These are phyloP conservation scores for Chrysochloris asiatica DNA, from an alignment of 2,113 vertebrate species.

Conservation along the genomic window DNA sequence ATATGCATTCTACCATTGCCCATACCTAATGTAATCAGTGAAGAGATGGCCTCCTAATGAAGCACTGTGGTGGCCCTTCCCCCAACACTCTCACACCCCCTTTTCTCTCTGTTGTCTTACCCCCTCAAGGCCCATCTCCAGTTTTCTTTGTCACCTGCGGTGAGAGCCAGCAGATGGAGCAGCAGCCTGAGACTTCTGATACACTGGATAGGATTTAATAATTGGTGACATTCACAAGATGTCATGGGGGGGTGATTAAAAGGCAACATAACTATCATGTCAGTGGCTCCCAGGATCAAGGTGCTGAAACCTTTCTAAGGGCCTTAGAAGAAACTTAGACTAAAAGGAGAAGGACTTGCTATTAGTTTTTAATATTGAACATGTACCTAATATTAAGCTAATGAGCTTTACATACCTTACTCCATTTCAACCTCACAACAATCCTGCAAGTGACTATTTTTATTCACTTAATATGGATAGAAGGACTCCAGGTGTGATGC, in stretches of 20 bases:
- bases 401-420: neutral
- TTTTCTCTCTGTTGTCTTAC: neutral
- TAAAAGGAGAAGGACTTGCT: neutral
- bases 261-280: neutral
- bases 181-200: conserved; percentile 7
- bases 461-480: neutral
- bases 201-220: neutral
- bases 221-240: conserved; percentile 18
- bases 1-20: conserved; percentile 41
- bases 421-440: neutral
- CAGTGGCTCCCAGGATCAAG: neutral
- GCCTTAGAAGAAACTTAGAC: neutral
- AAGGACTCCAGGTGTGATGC: too few species aligned
- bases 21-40: conserved; percentile 63
- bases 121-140: neutral
- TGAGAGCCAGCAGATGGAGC: conserved; percentile 57
- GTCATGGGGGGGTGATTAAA: neutral
- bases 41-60: conserved; percentile 41
- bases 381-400: neutral
- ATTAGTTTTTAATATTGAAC: neutral
- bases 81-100: too few species aligned
- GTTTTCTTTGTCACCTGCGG: conserved; percentile 49
- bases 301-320: neutral
- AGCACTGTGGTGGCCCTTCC: neutral
- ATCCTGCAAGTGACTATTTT: neutral